A percentile compares a stretch with the other conserved stretches of the same genome.
These are phyloP conservation scores for Leptoteleia sp. DNA, from an alignment of 1,140 invertebrate genomes.

Conservation along the genomic window DNA sequence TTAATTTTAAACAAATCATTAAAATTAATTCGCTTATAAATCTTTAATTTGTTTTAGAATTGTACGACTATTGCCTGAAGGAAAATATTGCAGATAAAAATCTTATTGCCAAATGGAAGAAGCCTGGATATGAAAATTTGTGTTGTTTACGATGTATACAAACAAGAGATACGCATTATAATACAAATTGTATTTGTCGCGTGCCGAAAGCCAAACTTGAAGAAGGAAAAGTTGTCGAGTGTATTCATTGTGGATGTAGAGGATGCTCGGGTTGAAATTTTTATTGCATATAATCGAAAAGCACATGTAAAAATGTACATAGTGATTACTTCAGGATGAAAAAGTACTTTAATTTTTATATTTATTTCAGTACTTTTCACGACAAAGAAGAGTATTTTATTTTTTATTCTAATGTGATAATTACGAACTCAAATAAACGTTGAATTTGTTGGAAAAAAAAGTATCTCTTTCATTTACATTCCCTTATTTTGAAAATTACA, in stretches of 20 bases:
- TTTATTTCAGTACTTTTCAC: no score
- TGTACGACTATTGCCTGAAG: slow-evolving; percentile 98
- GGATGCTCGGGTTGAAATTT: slow-evolving; percentile 92
- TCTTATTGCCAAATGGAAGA: slow-evolving; percentile 99
- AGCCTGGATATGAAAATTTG: slow-evolving; percentile 99
- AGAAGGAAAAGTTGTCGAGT: slow-evolving; percentile 98
- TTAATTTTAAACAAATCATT: no score
- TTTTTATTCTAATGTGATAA: no score
- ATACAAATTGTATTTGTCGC: slow-evolving; percentile 99
- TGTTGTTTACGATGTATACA: slow-evolving; percentile 99
- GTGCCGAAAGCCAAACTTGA: slow-evolving; percentile 99
- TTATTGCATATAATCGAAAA: no score
- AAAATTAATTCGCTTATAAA: no score
- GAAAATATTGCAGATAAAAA: slow-evolving; percentile 99
- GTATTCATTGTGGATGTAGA: slow-evolving; percentile 97
- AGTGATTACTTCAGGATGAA: not conserved
- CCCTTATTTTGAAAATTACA: no score
- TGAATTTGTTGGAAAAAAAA: no score
- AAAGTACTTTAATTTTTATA: not conserved
- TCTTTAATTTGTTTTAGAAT: slow-evolving; percentile 83
- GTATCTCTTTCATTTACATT: no score
- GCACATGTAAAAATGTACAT: no score
- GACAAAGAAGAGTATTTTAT: no score
- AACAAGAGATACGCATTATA: slow-evolving; percentile 99
- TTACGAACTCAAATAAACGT: no score